Evolutionary conservation across 2,113 vertebrate species (phyloP), one percentile per base, ranked within the genome.

Genomic region (Acrocephalus kingi): DNA sequence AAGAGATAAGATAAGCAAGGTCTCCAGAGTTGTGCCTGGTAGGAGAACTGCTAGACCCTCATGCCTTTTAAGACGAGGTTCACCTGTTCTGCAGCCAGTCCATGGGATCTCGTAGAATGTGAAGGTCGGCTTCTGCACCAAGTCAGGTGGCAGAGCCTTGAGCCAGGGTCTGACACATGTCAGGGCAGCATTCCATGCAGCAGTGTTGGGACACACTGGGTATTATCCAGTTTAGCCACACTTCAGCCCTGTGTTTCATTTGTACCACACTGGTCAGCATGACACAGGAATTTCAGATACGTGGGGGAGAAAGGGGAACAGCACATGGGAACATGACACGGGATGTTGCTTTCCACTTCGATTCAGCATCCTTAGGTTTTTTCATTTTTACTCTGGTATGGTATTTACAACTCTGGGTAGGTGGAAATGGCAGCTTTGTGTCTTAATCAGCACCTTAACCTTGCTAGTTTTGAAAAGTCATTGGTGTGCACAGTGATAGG

Each of bases 261-360:
- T 0, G 0, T 22, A 56, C n/a, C 31, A n/a, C 6, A 1, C 8
- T 66, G 28, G 31, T 77, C 25, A 86, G 25, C 17, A 15, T 9
- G 16, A 52, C 33, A 63, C 23, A 61, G 55, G 63, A 76, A 27
- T 56, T 61, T 78, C 10, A 18, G 33, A 21, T 28, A 28, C 1
- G 4, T 6, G 0, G 14, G 4, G 4, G 5, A 39, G 16, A 71
- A 43, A 85, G 17, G 33, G 37, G 41, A 79, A 56, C 54, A 76
- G 52, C 46, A 33, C 28, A 16, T 6, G 11, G 31, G 35, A 15
- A 31, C 8, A 18, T 27, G n/a, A 45, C 35, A 16, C 0, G 2
- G 27, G 7, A n/a, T 56, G 28, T 63, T 76, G 25, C 37, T 68
- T 85, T 82, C 35, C 8, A 23, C 41, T 66, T 94, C 33, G 14